Percentiles rank a stretch among this genome's conserved stretches.
These are phyloP conservation scores for Solen grandis DNA, from an alignment of 1,140 invertebrate genomes.

Conservation along the genomic window DNA sequence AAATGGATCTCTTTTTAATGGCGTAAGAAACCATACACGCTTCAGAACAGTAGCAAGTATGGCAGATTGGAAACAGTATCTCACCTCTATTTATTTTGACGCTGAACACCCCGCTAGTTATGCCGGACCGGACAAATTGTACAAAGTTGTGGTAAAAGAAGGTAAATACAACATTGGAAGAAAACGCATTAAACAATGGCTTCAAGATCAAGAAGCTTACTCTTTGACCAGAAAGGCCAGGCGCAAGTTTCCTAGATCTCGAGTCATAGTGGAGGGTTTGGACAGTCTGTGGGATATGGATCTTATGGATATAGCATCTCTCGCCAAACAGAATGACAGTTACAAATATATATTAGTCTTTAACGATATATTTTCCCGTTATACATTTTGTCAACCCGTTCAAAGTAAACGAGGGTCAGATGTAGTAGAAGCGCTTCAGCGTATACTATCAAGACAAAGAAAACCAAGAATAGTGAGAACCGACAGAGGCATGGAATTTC, in stretches of 20 bases:
- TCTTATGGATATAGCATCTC: slow-evolving; percentile 30
- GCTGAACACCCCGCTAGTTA: background rate
- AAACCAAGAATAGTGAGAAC: slow-evolving; percentile 24
- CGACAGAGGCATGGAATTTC: slow-evolving; percentile 34
- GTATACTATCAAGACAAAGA: slow-evolving; percentile 1
- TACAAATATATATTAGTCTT: slow-evolving; percentile 13
- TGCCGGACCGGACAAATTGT: background rate
- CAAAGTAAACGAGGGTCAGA: background rate
- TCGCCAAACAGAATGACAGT: slow-evolving; percentile 11
- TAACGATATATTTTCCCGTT: slow-evolving; percentile 40
- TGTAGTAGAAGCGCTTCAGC: slow-evolving; percentile 11
- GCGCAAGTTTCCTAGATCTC: background rate
- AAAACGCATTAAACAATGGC: slow-evolving; percentile 29
- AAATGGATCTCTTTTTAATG: too few species aligned
- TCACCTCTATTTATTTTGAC: background rate
- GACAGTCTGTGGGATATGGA: slow-evolving; percentile 28
- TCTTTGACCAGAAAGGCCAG: background rate
- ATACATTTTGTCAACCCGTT: slow-evolving; percentile 13
- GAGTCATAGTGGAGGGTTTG: background rate
- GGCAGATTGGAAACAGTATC: background rate
- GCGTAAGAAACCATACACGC: too few species aligned
- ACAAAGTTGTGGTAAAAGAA: slow-evolving; percentile 17
- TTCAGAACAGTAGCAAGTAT: too few species aligned
- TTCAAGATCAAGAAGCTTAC: slow-evolving; percentile 40
- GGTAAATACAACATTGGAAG: slow-evolving; percentile 17